These are phyloP conservation scores for Teleogryllus oceanicus DNA, from an alignment of 2,888 invertebrate species.

Conservation along the genomic window DNA sequence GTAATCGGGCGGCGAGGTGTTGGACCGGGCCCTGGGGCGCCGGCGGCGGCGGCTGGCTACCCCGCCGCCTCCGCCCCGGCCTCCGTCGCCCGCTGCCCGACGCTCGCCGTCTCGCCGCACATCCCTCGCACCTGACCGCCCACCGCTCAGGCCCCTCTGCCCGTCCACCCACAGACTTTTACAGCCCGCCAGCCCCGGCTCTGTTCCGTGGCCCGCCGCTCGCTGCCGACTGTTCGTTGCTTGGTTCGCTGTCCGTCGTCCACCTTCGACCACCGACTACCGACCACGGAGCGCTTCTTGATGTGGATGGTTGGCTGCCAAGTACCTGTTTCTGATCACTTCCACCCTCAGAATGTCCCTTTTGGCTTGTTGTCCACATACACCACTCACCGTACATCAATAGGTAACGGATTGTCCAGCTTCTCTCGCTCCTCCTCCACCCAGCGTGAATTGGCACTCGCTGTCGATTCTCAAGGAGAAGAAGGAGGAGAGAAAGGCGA, in stretches of 20 bases:
- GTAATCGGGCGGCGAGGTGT: slow-evolving; percentile 34
- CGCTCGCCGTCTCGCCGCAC: background rate
- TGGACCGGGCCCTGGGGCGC: slow-evolving; percentile 32
- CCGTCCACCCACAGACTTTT: too few relatives aligned
- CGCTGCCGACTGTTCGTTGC: background rate
- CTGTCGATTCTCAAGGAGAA: too few relatives aligned
- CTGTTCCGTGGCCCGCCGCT: background rate
- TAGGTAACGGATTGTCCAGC: too few relatives aligned
- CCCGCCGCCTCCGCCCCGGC: background rate
- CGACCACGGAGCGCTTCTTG: background rate
- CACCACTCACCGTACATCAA: too few relatives aligned
- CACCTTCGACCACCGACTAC: background rate
- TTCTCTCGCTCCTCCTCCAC: too few relatives aligned
- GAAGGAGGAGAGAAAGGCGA: too few relatives aligned
- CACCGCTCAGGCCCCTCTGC: background rate
- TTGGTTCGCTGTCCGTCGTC: background rate
- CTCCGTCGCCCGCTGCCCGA: background rate
- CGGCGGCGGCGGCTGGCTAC: slow-evolving; percentile 21
- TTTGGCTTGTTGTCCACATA: too few relatives aligned
- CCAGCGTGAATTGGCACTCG: too few relatives aligned
- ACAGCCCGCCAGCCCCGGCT: background rate
- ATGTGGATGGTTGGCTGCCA: too few relatives aligned
- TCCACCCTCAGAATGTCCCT: too few relatives aligned
- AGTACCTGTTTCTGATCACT: too few relatives aligned
- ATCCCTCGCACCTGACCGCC: slow-evolving; percentile 11